phyloP scores from a whole-genome alignment of 2,797 vertebrate genomes.

The Neoniphon sammara region DNA sequence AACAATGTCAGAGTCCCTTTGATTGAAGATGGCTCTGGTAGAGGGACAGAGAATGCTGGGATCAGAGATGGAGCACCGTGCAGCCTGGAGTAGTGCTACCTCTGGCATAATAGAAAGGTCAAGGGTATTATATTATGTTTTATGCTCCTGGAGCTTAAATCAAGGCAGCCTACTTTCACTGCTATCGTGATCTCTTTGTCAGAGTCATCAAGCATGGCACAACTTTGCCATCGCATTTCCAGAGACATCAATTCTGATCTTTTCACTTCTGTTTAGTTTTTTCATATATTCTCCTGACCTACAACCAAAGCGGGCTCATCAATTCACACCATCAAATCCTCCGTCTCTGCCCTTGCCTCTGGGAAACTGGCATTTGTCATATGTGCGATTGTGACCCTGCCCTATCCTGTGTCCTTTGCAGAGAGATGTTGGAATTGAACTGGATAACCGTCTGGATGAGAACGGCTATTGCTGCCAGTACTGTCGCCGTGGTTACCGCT shows the following conservation, averaged over 20 bases:
- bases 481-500: constrained; percentile 92
- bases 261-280: constrained; percentile 62
- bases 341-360: constrained; percentile 62
- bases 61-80: constrained; percentile 57
- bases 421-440: constrained; percentile 90
- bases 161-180: constrained; percentile 61
- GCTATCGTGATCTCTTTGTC: constrained; percentile 73
- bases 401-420: constrained; percentile 77
- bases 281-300: constrained; percentile 61
- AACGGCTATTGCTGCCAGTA: constrained; percentile 91
- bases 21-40: constrained; percentile 64
- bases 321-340: constrained; percentile 52
- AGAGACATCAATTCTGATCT: constrained; percentile 59
- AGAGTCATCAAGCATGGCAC: constrained; percentile 59
- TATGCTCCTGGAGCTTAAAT: constrained; percentile 73
- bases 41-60: constrained; percentile 55
- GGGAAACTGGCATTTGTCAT: constrained; percentile 72
- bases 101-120: constrained; percentile 78
- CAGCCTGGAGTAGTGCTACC: constrained; percentile 52
- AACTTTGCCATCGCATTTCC: constrained; percentile 59
- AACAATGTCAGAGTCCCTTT: constrained; percentile 70
- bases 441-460: constrained; percentile 91
- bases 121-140: constrained; percentile 78
- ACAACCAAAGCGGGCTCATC: constrained; percentile 65
- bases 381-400: constrained; percentile 66